A percentile compares a stretch with the other conserved stretches of the same genome.
Evolutionary conservation across 1,140 invertebrate genomes (phyloP).

Genomic region (Plectrocnemia conspersa): DNA sequence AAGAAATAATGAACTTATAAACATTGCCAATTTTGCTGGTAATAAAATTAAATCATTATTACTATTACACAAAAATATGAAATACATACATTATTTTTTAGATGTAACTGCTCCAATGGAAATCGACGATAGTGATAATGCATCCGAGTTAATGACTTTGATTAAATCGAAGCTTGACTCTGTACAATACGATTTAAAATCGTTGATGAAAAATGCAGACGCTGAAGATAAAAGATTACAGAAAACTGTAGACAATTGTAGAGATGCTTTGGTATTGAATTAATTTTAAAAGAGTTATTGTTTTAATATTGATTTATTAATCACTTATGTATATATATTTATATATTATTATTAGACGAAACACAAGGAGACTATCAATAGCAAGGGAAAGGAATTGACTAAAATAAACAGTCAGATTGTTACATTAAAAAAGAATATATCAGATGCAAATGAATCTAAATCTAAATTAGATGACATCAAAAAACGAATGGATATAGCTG

Average conservation of each 20-base stretch:
- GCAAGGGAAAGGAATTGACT: slow-evolving; percentile 42
- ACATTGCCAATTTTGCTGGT: slow-evolving; percentile 47
- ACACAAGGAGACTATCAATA: slow-evolving; percentile 48
- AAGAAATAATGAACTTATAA: slow-evolving; percentile 42
- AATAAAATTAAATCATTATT: slow-evolving; percentile 28
- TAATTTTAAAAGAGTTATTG: not conserved
- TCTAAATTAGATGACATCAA: slow-evolving; percentile 48
- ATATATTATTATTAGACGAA: slow-evolving; percentile 38
- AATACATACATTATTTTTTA: slow-evolving; percentile 5
- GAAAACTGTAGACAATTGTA: slow-evolving; percentile 45
- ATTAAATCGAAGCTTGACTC: slow-evolving; percentile 45
- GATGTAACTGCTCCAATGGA: slow-evolving; percentile 1
- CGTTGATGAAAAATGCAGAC: slow-evolving; percentile 43
- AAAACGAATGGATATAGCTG: slow-evolving; percentile 50
- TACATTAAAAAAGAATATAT: slow-evolving; percentile 44
- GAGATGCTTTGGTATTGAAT: slow-evolving; percentile 41
- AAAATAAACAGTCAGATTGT: slow-evolving; percentile 41
- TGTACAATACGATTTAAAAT: slow-evolving; percentile 44
- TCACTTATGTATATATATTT: slow-evolving; percentile 1
- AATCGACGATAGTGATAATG: slow-evolving; percentile 38
- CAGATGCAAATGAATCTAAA: slow-evolving; percentile 45
- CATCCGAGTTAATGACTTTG: slow-evolving; percentile 37
- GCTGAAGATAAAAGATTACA: slow-evolving; percentile 50
- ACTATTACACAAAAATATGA: not conserved
- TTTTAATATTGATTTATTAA: slow-evolving; percentile 2